Evolutionary conservation across 2,888 invertebrate species (phyloP), one percentile per base, ranked within the genome.

Genomic region (Philereme vetulata): DNA sequence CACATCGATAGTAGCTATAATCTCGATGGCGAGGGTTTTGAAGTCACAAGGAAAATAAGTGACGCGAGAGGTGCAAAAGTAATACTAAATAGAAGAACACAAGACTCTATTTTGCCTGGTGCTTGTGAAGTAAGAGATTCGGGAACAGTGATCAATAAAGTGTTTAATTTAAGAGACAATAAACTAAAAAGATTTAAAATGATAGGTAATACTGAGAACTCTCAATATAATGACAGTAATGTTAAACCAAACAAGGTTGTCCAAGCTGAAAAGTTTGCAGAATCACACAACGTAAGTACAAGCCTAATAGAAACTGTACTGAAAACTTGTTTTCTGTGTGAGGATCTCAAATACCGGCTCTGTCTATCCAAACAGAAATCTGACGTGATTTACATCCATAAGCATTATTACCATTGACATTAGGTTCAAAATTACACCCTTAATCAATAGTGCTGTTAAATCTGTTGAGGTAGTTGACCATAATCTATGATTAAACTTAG

Each of bases 1-100:
- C 74, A 81, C 67, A 21, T 21, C 21, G 21, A 21, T 21, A 82
- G 72, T 59, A 68, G 60, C 8, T 61, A 80, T 11, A 81, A 86
- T 81, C 90, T 83, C 83, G 75, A 75, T 72, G 90, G 88, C 79
- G 59, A 81, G 56, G 89, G 66, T 48, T 64, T 83, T 40, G 65
- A 72, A 63, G 76, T 84, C 70, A 83, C 80, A 68, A 72, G 68
- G 63, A 72, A 79, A 58, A 63, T 80, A 44, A 75, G 68, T 43
- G 68, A 62, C 53, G 56, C 63, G 64, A 68, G 6, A 66, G 63
- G 62, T 55, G 71, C 75, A 60, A 65, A 75, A 47, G 64, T 69
- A 60, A 56, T 49, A n/a, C 5, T 34, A 48, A 36, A n/a, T 34
- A 69, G 68, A 55, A 59, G 68, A 55, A 78, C 70, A 65, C 71